A percentile compares a stretch with the other conserved stretches of the same genome.
phyloP scores from a whole-genome alignment of 53 echinoderm and acorn worm genomes.

The Stichopus horrens region DNA sequence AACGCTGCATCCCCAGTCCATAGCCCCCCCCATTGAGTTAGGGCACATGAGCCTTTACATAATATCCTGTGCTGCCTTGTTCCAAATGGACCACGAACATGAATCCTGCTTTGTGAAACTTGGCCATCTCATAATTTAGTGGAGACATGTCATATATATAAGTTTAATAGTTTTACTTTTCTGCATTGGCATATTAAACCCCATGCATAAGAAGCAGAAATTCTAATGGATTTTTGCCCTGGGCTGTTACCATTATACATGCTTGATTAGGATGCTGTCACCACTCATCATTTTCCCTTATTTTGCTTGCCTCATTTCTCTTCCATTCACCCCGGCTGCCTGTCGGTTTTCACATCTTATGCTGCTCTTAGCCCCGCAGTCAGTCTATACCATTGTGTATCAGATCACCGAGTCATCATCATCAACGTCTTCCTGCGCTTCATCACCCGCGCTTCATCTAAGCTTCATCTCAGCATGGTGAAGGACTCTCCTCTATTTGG shows the following conservation, averaged over 20 bases:
- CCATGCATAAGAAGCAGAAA: background rate
- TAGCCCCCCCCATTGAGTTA: too few relatives aligned
- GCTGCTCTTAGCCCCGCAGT: background rate
- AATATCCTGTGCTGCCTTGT: too few relatives aligned
- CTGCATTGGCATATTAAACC: background rate
- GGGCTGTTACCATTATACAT: constrained; percentile 12
- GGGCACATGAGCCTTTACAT: too few relatives aligned
- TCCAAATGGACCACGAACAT: too few relatives aligned
- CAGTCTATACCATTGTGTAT: background rate
- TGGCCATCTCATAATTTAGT: too few relatives aligned
- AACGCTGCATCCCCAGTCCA: too few relatives aligned
- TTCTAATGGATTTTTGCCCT: constrained; percentile 8
- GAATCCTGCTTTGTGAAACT: too few relatives aligned
- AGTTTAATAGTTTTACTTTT: background rate
- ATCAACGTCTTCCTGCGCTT: too few relatives aligned
- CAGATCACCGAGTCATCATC: background rate
- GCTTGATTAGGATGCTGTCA: constrained; percentile 14
- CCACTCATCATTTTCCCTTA: background rate
- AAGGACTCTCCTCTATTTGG: background rate
- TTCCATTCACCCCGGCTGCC: background rate
- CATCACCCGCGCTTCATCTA: too few relatives aligned
- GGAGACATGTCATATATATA: too few relatives aligned
- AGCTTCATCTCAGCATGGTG: background rate
- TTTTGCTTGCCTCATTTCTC: constrained; percentile 2
- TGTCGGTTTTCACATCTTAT: background rate